Percentiles rank a stretch among this genome's conserved stretches.
These are phyloP conservation scores for Hipposideros larvatus DNA, from an alignment of 2,797 vertebrate genomes.

Conservation along the genomic window DNA sequence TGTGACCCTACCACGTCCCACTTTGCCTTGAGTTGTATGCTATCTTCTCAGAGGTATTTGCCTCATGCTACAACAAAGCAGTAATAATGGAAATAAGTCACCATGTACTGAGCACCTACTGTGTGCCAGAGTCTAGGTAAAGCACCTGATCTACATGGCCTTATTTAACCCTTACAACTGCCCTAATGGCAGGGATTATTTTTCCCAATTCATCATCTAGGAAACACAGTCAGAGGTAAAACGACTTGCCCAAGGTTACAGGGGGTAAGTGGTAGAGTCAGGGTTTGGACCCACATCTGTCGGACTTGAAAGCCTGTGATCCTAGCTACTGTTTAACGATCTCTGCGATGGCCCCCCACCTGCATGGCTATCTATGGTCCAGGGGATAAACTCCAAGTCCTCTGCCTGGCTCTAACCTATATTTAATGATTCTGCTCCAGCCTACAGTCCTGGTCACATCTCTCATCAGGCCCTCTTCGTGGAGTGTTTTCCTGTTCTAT, in stretches of 20 bases:
- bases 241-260: background rate
- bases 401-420: background rate
- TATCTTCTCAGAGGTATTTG: background rate
- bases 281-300: background rate
- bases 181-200: background rate
- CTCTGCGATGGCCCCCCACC: too few relatives aligned
- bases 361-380: background rate
- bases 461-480: background rate
- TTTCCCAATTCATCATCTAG: background rate
- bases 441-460: background rate
- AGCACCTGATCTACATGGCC: background rate
- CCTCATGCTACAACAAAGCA: background rate
- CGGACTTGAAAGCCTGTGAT: background rate
- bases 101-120: background rate
- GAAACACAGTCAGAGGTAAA: background rate
- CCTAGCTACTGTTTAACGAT: background rate
- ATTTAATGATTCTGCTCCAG: background rate
- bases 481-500: background rate
- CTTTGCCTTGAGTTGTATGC: background rate
- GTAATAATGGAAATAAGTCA: background rate
- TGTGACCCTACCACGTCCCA: too few relatives aligned
- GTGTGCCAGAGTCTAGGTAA: background rate
- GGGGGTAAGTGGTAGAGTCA: background rate
- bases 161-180: background rate
- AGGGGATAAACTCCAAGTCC: background rate